Evolutionary conservation across 64 coral and sea anemone species (phyloP), one percentile per base, ranked within the genome.

Genomic region (Dendrophyllia cribrosa): DNA sequence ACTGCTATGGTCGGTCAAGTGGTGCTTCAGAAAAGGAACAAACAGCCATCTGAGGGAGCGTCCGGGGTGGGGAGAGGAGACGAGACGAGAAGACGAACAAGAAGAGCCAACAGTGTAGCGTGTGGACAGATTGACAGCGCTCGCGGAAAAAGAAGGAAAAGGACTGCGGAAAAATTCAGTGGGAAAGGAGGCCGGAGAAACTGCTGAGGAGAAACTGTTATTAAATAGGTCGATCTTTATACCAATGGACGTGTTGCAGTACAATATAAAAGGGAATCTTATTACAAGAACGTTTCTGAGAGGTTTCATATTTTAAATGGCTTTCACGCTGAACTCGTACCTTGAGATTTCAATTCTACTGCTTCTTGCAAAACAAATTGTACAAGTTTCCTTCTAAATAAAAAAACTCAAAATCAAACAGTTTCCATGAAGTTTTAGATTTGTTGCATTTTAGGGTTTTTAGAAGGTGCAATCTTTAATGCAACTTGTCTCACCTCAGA

Each of bases 101-200:
- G 60, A 15, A 20, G 45, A 67, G 80, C 80, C 4, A 84, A 84
- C 62, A 84, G 80, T 24, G 80, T 84, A 7, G 60, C 80, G 10
- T 67, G 80, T 9, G 62, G 43, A 24, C 80, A 84, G 1, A 68
- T 0, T 13, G 60, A 84, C 4, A 84, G 22, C 80, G n/a, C 44
- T 51, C 80, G 67, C 44, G 80, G 80, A n/a, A 66, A 65, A 20
- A 46, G 80, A 26, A 66, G 80, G 12, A 84, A 84, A 51, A 60
- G 62, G 5, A 84, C 80, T 4, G 60, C 80, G 1, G 80, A 84
- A 0, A 84, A 84, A 45, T 51, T 22, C 17, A 84, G 80, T 10
- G 80, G 80, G 45, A 84, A 84, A 63, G 80, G 80, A 21, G 80
- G 80, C 17, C 60, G 80, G 48, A 84, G 80, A 68, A 84, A 84